phyloP scores from a whole-genome alignment of 2,888 invertebrate species.

The Blastobasis adustella region DNA sequence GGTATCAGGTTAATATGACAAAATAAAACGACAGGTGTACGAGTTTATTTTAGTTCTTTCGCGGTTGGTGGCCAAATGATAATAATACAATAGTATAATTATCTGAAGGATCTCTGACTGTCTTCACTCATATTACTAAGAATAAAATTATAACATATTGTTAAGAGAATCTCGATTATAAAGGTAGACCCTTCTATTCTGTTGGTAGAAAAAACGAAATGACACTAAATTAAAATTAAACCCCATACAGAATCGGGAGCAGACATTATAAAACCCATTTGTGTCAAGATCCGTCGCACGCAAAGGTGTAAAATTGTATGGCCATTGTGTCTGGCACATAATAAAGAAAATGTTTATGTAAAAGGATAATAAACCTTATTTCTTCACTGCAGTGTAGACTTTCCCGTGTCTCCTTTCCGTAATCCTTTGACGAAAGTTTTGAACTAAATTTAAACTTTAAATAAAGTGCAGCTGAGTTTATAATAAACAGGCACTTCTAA shows the following conservation, averaged over 20 bases:
- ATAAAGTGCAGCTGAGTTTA: neutral
- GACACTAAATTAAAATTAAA: slow-evolving; percentile 27
- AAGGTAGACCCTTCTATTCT: no score
- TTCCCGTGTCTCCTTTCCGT: slow-evolving; percentile 3
- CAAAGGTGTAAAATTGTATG: slow-evolving; percentile 43
- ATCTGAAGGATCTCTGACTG: no score
- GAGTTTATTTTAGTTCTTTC: no score
- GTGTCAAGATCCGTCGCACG: slow-evolving; percentile 28
- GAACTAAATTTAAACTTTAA: slow-evolving; percentile 1
- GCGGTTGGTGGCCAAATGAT: no score
- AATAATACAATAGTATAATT: no score
- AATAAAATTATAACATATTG: no score
- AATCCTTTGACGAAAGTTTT: neutral
- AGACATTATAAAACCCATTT: slow-evolving; percentile 28
- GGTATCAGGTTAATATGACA: no score
- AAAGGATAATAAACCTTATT: slow-evolving; percentile 5
- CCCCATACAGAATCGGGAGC: slow-evolving; percentile 34
- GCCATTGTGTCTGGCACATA: slow-evolving; percentile 29
- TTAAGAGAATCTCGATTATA: no score
- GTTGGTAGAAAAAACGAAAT: neutral
- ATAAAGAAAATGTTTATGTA: slow-evolving; percentile 9
- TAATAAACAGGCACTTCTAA: neutral
- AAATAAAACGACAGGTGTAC: no score
- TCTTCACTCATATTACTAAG: no score
- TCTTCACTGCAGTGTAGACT: slow-evolving; percentile 12